Base-by-base conservation (phyloP, 1,140 invertebrate genomes). In the Solen grandis region DNA sequence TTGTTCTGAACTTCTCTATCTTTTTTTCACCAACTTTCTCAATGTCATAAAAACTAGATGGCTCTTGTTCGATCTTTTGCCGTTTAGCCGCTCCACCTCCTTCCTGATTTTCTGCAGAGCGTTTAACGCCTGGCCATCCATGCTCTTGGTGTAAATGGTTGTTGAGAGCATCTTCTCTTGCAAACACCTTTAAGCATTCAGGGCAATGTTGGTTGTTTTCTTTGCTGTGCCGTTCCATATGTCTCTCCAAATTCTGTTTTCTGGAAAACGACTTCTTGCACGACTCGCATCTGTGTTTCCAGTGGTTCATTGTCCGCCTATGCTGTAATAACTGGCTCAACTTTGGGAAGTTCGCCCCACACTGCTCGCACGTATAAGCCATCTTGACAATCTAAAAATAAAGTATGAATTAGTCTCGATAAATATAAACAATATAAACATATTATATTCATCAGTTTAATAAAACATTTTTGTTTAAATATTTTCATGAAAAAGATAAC, bases 121-220 rank as follows among this genome's bases (percentile, higher is more conserved):
- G 3, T 35, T 65, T 65, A 16, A 33, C 59, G 13, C 62, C 19
- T 22, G 22, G 27, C 57, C 57, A 60, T 19, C 25, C 57, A 29
- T 8, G 57, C 35, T 60, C 22, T 38, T 65, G 62, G 29, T 36
- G 62, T 29, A 65, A 65, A 36, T 65, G 62, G 16, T 65, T 22
- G 22, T 65, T n/a, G 3, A 65, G 27, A 5, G 62, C 33, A 5
- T 65, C 62, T 5, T 36, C 31, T 36, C 62, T 65, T 13, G 35
- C 35, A 38, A 65, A 36, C n/a, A 65, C 62, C 62, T 38, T n/a
- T n/a, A n/a, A n/a, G n/a, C n/a, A n/a, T n/a, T n/a, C n/a, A n/a
- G n/a, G n/a, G n/a, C n/a, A n/a, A n/a, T 65, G 62, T 10, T 65
- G 62, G 27, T 38, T 65, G n/a, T 65, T 65, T 36, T 65, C 62